Base-by-base conservation (phyloP, 2,797 vertebrate genomes). In the Parauchenoglanis punctatus region DNA sequence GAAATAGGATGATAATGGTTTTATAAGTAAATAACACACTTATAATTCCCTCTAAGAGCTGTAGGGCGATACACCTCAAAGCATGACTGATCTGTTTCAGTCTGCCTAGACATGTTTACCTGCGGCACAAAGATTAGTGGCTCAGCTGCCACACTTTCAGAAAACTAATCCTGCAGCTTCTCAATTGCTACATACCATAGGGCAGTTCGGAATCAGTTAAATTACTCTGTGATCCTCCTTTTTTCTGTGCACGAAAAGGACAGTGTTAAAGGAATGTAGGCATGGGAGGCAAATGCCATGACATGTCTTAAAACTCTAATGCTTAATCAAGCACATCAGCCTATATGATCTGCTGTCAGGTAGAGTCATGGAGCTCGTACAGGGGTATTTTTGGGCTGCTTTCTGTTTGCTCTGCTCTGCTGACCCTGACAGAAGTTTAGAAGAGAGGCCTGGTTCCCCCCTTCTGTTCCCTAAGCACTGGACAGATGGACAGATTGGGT, bases 41-140 rank as follows among this genome's bases (percentile, higher is more conserved):
- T 56, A 52, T 54, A 85, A 52, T 63, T 81, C 52, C 15, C 18
- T 52, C 8, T 80, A 25, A 67, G 65, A 85, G 76, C 67, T 73
- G 49, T 58, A 87, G 73, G 61, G 82, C 35, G 75, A 44, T 76
- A 59, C 59, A 83, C 31, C 31, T 73, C 31, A 88, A 54, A 85
- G 52, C 81, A 76, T 84, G 46, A 75, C 46, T 75, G 77, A 88
- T 81, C 87, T 83, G 80, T 77, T 78, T 58, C 28, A 77, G 72
- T 83, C 80, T 68, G 84, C 87, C 87, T 88, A 61, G 87, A 61
- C 84, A 83, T 86, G 87, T 88, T 88, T 88, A 86, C 80, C 80
- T 88, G 84, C 72, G 8, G 80, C n/a, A 49, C 70, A 83, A 40
- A 88, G 87, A 88, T 86, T 88, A 83, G 84, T 20, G 54, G 59